phyloP scores from a whole-genome alignment of 2,797 vertebrate genomes.

The Myotis findleyi region DNA sequence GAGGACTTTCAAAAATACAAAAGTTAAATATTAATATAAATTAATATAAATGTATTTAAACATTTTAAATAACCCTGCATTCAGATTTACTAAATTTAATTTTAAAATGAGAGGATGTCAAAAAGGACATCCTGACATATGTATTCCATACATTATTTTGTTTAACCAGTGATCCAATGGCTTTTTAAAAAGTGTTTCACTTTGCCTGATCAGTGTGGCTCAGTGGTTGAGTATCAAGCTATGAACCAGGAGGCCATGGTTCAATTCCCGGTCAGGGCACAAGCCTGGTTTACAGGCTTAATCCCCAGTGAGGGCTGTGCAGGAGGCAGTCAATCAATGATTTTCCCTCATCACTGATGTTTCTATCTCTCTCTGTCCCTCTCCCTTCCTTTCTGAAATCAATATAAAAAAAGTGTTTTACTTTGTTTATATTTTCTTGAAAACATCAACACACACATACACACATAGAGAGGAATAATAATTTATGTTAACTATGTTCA shows the following conservation, averaged over 20 bases:
- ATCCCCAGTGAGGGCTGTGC: too few relatives aligned
- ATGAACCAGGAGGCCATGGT: too few relatives aligned
- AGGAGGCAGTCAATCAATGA: too few relatives aligned
- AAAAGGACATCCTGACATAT: not conserved
- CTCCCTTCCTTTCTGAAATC: too few relatives aligned
- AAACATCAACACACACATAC: not conserved
- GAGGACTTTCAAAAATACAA: slow-evolving; percentile 16
- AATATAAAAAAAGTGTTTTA: not conserved
- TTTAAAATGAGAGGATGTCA: slow-evolving; percentile 15
- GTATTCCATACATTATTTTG: not conserved
- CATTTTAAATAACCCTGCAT: not conserved
- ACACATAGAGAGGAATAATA: not conserved
- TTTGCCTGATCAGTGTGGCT: not conserved
- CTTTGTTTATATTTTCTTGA: not conserved
- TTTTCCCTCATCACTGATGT: too few relatives aligned
- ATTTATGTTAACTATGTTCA: not conserved
- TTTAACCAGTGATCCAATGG: not conserved
- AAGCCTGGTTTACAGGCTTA: too few relatives aligned
- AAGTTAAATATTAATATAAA: slow-evolving; percentile 61
- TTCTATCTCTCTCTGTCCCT: too few relatives aligned
- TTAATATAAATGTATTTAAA: not conserved
- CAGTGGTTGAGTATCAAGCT: too few relatives aligned
- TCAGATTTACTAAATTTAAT: not conserved
- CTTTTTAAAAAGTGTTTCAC: not conserved
- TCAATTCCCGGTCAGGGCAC: too few relatives aligned